Evolutionary conservation across 2,888 invertebrate genomes (phyloP).

Genomic region (Pristionchus arcanus): DNA sequence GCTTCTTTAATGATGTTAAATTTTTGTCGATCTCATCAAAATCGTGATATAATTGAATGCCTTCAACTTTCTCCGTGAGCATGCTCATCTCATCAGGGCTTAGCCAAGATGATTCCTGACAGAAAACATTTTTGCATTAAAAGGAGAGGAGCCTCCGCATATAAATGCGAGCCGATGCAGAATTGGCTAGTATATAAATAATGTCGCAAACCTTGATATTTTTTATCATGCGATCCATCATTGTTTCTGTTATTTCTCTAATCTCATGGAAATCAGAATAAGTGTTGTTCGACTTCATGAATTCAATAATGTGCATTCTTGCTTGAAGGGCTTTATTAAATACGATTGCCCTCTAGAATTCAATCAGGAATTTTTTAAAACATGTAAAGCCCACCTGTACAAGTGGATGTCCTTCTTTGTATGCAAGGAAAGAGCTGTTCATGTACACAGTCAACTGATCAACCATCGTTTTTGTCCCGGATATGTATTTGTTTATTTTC

Average conservation of each 20-base stretch:
- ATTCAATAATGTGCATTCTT: neutral
- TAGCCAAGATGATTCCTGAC: neutral
- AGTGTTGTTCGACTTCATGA: neutral
- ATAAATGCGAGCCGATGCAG: too few relatives aligned
- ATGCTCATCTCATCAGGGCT: neutral
- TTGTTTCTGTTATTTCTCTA: neutral
- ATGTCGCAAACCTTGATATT: neutral
- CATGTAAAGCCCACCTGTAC: too few relatives aligned
- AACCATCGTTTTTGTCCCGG: too few relatives aligned
- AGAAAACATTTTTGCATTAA: too few relatives aligned
- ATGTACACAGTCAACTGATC: too few relatives aligned
- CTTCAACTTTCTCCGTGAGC: neutral
- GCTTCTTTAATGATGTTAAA: neutral
- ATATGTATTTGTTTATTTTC: too few relatives aligned
- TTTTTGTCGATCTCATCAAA: neutral
- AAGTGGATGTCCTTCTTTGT: too few relatives aligned
- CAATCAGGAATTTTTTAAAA: too few relatives aligned
- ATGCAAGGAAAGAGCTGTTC: too few relatives aligned
- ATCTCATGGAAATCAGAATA: neutral
- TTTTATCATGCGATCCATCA: neutral
- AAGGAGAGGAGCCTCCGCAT: too few relatives aligned
- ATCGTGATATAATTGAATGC: neutral
- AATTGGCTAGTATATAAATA: too few relatives aligned
- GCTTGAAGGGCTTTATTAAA: neutral
- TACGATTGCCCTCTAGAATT: too few relatives aligned